Percentiles rank a stretch among this genome's conserved stretches.
Conservation (phyloP, 2,888 invertebrate species). For the Oligia fasciuncula region DNA sequence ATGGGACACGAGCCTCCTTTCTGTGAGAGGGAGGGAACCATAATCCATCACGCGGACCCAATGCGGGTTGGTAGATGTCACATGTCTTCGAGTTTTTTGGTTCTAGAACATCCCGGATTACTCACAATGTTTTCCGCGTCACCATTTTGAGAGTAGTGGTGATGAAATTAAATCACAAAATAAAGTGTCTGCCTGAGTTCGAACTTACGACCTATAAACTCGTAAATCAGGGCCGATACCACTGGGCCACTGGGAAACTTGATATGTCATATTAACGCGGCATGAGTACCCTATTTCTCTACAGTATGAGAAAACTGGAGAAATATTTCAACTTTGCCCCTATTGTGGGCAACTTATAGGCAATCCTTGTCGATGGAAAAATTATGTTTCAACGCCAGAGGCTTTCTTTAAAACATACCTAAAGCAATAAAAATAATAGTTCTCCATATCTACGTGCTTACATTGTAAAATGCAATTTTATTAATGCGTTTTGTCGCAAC, state of each 20-base stretch:
- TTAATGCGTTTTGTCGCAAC: conserved; percentile 40
- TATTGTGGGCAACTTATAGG: neutral
- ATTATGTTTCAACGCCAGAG: too few species aligned
- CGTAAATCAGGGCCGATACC: too few species aligned
- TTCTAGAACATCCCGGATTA: too few species aligned
- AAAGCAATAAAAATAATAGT: neutral
- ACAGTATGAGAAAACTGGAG: neutral
- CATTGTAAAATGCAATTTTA: conserved; percentile 32
- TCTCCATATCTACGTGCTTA: neutral
- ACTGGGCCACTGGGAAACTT: neutral
- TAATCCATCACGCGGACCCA: too few species aligned
- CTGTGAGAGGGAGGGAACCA: neutral
- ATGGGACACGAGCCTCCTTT: too few species aligned
- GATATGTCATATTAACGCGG: neutral
- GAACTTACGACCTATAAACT: too few species aligned
- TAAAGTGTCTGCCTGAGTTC: too few species aligned
- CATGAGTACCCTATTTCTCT: neutral
- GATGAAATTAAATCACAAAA: too few species aligned
- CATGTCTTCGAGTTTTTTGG: neutral
- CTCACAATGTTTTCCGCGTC: too few species aligned
- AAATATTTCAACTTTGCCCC: neutral
- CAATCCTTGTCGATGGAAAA: neutral
- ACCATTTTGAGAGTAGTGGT: too few species aligned
- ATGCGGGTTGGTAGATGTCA: neutral
- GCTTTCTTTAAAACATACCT: neutral